A percentile compares a stretch with the other conserved stretches of the same genome.
These are phyloP conservation scores for Micromesistius poutassou DNA, from an alignment of 2,797 vertebrate genomes.

Conservation along the genomic window DNA sequence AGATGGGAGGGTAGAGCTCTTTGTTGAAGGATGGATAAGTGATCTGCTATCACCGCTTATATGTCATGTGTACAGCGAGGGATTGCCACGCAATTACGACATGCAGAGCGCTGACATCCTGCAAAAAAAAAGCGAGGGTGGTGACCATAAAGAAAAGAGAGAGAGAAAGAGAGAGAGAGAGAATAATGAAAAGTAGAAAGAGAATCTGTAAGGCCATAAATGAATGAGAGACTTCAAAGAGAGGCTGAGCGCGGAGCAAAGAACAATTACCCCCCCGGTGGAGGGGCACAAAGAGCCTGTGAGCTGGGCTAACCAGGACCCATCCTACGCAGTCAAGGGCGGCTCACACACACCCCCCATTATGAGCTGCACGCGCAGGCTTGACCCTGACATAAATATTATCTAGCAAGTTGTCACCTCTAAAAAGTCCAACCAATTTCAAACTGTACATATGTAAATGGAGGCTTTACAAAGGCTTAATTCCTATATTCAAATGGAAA, in stretches of 20 bases:
- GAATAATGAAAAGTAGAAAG: constrained; percentile 9
- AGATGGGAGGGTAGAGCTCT: not conserved
- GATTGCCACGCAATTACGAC: constrained; percentile 52
- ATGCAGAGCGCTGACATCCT: constrained; percentile 36
- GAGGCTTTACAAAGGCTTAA: not conserved
- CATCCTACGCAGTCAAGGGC: constrained; percentile 64
- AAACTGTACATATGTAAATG: not conserved
- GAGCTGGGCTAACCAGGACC: constrained; percentile 65
- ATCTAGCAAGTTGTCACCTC: not conserved
- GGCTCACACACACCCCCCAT: constrained; percentile 33
- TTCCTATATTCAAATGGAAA: constrained; percentile 24
- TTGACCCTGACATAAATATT: not conserved
- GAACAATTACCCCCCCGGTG: constrained; percentile 70
- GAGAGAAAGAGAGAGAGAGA: not conserved
- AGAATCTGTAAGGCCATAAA: constrained; percentile 57
- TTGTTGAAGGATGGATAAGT: not conserved
- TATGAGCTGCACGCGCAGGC: not conserved
- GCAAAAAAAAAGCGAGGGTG: not conserved
- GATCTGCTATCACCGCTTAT: not conserved
- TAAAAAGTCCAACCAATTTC: not conserved
- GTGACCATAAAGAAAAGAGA: constrained; percentile 12
- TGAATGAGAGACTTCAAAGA: constrained; percentile 75
- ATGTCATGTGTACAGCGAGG: constrained; percentile 26
- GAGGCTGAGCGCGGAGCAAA: constrained; percentile 62
- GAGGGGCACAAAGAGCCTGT: constrained; percentile 64